These are phyloP conservation scores for Drosophila affinis DNA, from an alignment of 2,888 invertebrate species.

Conservation along the genomic window DNA sequence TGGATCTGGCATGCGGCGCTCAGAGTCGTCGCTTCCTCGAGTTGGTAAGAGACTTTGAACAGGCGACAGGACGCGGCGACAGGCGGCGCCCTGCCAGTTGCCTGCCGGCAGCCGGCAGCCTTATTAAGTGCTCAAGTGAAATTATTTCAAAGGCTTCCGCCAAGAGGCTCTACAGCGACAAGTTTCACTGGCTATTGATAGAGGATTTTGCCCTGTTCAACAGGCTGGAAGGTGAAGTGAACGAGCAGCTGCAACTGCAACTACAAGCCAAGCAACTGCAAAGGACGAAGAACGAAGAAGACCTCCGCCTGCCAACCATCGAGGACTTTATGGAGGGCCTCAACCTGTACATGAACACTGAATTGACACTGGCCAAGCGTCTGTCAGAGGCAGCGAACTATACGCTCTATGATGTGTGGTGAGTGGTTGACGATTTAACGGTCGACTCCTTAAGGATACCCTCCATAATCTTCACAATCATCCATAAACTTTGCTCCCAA, in stretches of 20 bases:
- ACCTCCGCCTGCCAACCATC: conserved; percentile 71
- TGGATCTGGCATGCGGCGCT: conserved; percentile 81
- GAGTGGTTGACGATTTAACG: conserved; percentile 42
- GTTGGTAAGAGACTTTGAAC: conserved; percentile 76
- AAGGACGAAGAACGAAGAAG: conserved; percentile 56
- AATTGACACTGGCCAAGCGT: conserved; percentile 82
- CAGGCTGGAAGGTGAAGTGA: conserved; percentile 16
- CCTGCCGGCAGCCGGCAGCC: conserved; percentile 6
- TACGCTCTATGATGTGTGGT: conserved; percentile 82
- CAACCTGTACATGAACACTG: conserved; percentile 84
- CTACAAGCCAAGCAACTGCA: conserved; percentile 36
- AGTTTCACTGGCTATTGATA: conserved; percentile 84
- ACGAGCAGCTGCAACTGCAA: not conserved
- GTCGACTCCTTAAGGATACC: not conserved
- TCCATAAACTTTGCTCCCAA: no score
- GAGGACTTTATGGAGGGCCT: conserved; percentile 82
- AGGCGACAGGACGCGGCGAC: conserved; percentile 1
- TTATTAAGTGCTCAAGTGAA: conserved; percentile 55
- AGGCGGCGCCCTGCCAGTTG: conserved; percentile 17
- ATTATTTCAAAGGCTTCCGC: conserved; percentile 80
- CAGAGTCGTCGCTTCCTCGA: conserved; percentile 80
- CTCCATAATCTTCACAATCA: no score
- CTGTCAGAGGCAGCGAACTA: conserved; percentile 54
- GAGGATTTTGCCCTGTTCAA: conserved; percentile 78
- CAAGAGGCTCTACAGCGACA: conserved; percentile 82